phyloP scores from a whole-genome alignment of 2,113 vertebrate species.

The Epinephelus fuscoguttatus region DNA sequence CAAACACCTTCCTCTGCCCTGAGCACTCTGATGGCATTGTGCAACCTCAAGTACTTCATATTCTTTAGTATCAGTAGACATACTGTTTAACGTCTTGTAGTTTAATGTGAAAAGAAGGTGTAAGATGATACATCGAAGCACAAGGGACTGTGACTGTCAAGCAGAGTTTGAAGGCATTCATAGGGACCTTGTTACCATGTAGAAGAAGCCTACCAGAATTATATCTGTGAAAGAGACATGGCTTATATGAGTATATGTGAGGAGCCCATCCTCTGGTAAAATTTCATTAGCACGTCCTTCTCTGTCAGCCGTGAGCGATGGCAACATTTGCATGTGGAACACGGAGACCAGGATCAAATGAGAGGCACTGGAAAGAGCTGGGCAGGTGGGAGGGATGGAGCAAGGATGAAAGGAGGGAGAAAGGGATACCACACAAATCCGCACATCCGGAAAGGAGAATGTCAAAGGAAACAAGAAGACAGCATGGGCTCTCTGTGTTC shows the following conservation, averaged over 20 bases:
- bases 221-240: neutral
- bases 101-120: neutral
- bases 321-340: neutral
- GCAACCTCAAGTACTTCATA: neutral
- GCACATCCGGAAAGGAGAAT: slow-evolving; percentile 32
- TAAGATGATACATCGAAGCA: neutral
- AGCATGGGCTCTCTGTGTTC: neutral
- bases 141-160: neutral
- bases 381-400: slow-evolving; percentile 31
- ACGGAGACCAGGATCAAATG: slow-evolving; percentile 13
- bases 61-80: neutral
- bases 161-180: neutral
- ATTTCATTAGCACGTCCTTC: slow-evolving; percentile 32
- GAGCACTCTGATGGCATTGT: neutral
- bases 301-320: slow-evolving; percentile 1
- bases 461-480: slow-evolving; percentile 43
- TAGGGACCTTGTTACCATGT: neutral
- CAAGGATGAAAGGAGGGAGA: slow-evolving; percentile 24
- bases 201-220: neutral
- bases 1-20: neutral
- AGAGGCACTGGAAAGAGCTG: slow-evolving; percentile 4
- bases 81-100: neutral
- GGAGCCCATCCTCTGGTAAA: neutral
- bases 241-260: neutral
- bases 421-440: slow-evolving; percentile 14